Base-by-base conservation (phyloP, 1,140 invertebrate genomes). In the Drosophila elegans region DNA sequence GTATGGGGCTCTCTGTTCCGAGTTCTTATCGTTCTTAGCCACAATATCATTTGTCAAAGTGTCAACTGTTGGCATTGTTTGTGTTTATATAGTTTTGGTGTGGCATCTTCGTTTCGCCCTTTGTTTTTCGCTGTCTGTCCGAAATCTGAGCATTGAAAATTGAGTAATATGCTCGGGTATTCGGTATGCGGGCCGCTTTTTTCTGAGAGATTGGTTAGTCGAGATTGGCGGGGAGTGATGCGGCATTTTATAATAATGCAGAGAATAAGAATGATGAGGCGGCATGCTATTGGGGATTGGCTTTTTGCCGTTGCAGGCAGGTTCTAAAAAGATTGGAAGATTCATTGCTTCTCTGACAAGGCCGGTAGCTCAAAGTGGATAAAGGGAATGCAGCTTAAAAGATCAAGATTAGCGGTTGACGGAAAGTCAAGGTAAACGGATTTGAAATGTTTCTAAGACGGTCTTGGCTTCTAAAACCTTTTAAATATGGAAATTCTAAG, bases 131-230 rank as follows among this genome's bases (percentile, higher is more conserved):
- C 48, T 29, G 62, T 68, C 34, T 69, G 48, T 68, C 55, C 55
- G 75, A 78, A 86, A 88, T 86, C 61, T 72, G 83, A 88, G 75
- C 78, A 88, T 71, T 76, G 71, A 79, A 83, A 83, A 86, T 86
- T 88, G 83, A 88, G 82, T 83, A 88, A 86, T 83, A 85, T 77
- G 68, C 78, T 62, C 44, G 21, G 53, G 49, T 71, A 59, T 57
- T 52, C 34, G 68, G 55, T 60, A 78, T 72, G 74, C 78, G 78
- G 74, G 64, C 49, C 55, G 13, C 52, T 34, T 4, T 16, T 21
- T 21, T 21, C 16, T 34, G n/a, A 10, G 9, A 78, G 82, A 86
- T 86, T 44, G 74, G 83, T 76, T 86, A 68, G 66, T 64, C 64
- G 54, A 88, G 83, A 86, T 86, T 88, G 79, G 66, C 75, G 71